Evolutionary conservation across 2,797 vertebrate genomes (phyloP), one percentile per base, ranked within the genome.

Genomic region (Diceros bicornis): DNA sequence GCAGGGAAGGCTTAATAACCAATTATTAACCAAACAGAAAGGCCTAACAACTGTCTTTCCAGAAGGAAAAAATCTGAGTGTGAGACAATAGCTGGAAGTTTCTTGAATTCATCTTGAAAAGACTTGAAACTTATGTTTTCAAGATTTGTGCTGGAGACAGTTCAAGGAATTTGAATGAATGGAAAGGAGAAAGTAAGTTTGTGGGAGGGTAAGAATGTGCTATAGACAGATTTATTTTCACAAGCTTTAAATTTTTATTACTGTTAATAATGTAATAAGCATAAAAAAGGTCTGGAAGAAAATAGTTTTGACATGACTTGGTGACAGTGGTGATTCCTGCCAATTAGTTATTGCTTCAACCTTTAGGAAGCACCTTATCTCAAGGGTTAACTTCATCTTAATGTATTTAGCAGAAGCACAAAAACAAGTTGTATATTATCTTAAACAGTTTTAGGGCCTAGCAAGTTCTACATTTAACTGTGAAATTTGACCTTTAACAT

Each of bases 401-500:
- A 4, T 83, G 11, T 86, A 55, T 82, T 96, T 93, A 87, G 34
- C 71, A 91, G 57, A 82, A 95, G 81, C 44, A 66, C 52, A 94
- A 71, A 92, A 90, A 79, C 74, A 74, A 93, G 21, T 92, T 95
- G 77, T 83, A 69, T 59, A 78, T 18, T 87, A 50, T 75, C 17
- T 81, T 75, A 85, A 59, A 81, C 32, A 37, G n/a, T 47, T 81
- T 82, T 91, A 64, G 69, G 41, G 17, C 55, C 55, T 68, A 87
- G 14, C 13, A 74, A 79, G 7, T 95, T 95, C 68, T 91, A 7
- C 9, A 3, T 59, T 92, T 96, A 94, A 64, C 83, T 78, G 7
- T 96, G 88, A 96, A 95, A 96, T 89, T 57, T 96, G 89, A 97
- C 96, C 89, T 93, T 95, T 90, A 93, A 59, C n/a, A 47, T 94